A percentile compares a stretch with the other conserved stretches of the same genome.
Conservation (phyloP, 1,140 invertebrate species). For the Macrostomum lignano region DNA sequence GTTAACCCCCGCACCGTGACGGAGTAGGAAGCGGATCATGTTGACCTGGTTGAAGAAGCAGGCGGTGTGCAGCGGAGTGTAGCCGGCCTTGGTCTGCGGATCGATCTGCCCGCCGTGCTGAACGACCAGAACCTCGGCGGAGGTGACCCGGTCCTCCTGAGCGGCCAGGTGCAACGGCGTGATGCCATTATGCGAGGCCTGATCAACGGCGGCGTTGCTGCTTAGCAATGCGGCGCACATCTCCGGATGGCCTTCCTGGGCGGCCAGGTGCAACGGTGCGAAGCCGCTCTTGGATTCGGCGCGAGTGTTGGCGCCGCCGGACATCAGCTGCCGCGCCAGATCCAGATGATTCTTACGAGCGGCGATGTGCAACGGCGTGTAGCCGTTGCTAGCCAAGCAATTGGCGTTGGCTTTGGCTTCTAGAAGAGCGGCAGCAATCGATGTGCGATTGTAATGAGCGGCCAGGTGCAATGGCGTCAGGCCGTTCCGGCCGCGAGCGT, state of each 20-base stretch:
- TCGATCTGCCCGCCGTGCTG: constrained; percentile 62
- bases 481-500: constrained; percentile 37
- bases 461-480: constrained; percentile 9
- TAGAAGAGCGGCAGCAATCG: not conserved
- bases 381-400: constrained; percentile 41
- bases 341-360: constrained; percentile 64
- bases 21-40: constrained; percentile 75
- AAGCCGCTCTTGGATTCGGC: constrained; percentile 50
- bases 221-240: constrained; percentile 8
- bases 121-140: constrained; percentile 51
- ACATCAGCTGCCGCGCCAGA: constrained; percentile 48
- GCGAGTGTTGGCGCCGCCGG: constrained; percentile 66
- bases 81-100: constrained; percentile 61
- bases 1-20: constrained; percentile 34
- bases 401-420: constrained; percentile 35
- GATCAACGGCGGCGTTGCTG: constrained; percentile 44
- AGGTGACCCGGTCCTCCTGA: constrained; percentile 75
- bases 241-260: constrained; percentile 36
- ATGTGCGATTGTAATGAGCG: constrained; percentile 26
- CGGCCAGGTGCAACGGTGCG: constrained; percentile 60
- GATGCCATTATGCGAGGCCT: constrained; percentile 45
- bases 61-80: constrained; percentile 89
- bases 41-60: constrained; percentile 80
- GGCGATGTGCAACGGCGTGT: constrained; percentile 76
- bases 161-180: constrained; percentile 48